Percentiles rank a stretch among this genome's conserved stretches.
phyloP scores from a whole-genome alignment of 2,888 invertebrate species.

The Calameuta filiformis region DNA sequence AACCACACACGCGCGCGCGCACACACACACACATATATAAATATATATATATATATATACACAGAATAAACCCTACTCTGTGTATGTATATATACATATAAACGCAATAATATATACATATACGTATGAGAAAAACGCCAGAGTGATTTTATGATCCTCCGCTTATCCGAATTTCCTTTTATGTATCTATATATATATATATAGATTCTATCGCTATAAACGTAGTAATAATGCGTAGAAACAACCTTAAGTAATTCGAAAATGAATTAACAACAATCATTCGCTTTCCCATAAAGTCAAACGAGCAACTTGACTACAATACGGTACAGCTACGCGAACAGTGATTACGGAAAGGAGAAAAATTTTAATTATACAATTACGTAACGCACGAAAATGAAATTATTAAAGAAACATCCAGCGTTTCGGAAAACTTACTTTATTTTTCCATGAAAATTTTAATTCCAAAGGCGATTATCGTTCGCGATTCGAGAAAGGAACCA shows the following conservation, averaged over 20 bases:
- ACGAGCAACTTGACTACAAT: not conserved
- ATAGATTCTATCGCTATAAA: not conserved
- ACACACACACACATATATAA: too few species aligned
- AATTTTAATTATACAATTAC: not conserved
- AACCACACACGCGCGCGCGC: too few species aligned
- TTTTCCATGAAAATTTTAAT: not conserved
- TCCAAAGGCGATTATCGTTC: not conserved
- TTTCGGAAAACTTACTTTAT: slow-evolving; percentile 15
- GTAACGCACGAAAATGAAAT: not conserved
- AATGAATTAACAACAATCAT: not conserved
- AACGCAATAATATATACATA: too few species aligned
- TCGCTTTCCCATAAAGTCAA: not conserved
- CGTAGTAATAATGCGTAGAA: not conserved
- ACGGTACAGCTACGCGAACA: not conserved
- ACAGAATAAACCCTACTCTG: too few species aligned
- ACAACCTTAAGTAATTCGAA: not conserved
- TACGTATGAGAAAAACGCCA: not conserved
- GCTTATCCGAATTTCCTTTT: not conserved
- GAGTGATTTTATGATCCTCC: not conserved
- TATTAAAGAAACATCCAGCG: slow-evolving; percentile 33
- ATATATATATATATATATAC: too few species aligned
- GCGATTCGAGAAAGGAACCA: not conserved
- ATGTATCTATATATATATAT: not conserved
- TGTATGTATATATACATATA: too few species aligned
- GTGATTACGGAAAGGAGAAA: not conserved